Evolutionary conservation across 2,797 vertebrate genomes (phyloP), one percentile per base, ranked within the genome.

Genomic region (Aeoliscus strigatus): DNA sequence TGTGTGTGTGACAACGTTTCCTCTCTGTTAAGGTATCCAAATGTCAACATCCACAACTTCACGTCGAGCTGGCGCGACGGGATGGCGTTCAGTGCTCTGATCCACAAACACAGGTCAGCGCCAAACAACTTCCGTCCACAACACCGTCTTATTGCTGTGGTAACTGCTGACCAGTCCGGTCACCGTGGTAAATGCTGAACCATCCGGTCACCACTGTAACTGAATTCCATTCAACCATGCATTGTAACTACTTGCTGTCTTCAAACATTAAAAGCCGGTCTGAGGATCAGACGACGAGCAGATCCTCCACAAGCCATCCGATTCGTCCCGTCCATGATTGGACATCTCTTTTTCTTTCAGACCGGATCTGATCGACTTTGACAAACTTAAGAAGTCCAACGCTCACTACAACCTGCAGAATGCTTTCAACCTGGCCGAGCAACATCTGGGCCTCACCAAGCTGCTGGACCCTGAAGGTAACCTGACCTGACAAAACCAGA

Each of bases 51-150:
- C 42, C 92, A 96, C 81, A 97, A 97, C 82, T 97, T 96, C 81
- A 95, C 93, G 38, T 95, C 93, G 64, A 96, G 94, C 81, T 97
- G 94, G 94, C 88, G 93, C 50, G 94, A 97, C 7, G 94, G 94
- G 14, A 83, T 96, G 63, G 94, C 94, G 45, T 97, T 97, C 87
- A 96, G 88, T 25, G 94, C 94, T 69, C 94, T 97, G 0, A 91
- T 96, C 31, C 94, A 97, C 75, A 95, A 95, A 79, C 94, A 97
- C 92, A 91, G 93, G 94, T 96, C 72, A 87, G 58, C 49, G 65
- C n/a, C n/a, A n/a, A n/a, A 83, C 83, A 37, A 42, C 10, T 33
- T 51, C 46, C 39, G 8, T 2, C 32, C 45, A 36, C 48, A 14
- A 36, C 33, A 14, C 48, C 4, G 25, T n/a, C 13, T 6, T 36